Evolutionary conservation across 2,888 invertebrate genomes (phyloP), one percentile per base, ranked within the genome.

Genomic region (Geotrupes spiniger): DNA sequence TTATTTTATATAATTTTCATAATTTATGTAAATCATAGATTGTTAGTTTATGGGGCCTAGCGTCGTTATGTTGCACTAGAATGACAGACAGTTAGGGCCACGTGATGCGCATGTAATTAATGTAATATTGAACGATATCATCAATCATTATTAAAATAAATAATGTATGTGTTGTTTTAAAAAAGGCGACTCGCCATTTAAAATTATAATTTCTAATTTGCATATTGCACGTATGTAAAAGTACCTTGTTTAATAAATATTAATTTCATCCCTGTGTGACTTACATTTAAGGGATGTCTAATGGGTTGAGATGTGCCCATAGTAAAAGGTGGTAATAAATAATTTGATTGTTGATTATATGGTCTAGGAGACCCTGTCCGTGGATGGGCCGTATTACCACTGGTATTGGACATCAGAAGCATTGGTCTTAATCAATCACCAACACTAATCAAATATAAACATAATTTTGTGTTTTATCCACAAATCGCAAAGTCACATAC

Each of bases 321-420:
- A 49, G n/a, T 42, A 12, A 48, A 11, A 33, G 47, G 52, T 46
- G 52, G 17, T 21, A 50, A 29, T 8, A 52, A 46, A 49, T 51
- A 46, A 15, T 49, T 31, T 11, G 16, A 33, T 26, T 16, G 36
- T 14, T 45, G 26, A 40, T 8, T 11, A 16, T 42, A 53, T 26
- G 51, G 49, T 43, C 46, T 51, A 41, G 58, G 46, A 46, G 62
- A 56, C 51, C 54, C 56, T 54, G 53, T 56, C 45, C 59, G 54
- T 41, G 50, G 51, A 52, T 52, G 53, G 29, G 58, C 51, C 42
- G 56, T 53, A 56, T 56, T 61, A 51, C 60, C 55, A 52, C 58
- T 56, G 43, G 53, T 58, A 55, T 61, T 59, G 48, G 61, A 53
- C 62, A 62, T 61, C 53, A 62, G 59, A 61, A 61, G 61, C 62